Conservation (phyloP, 2,797 vertebrate species). For the Champsocephalus esox region DNA sequence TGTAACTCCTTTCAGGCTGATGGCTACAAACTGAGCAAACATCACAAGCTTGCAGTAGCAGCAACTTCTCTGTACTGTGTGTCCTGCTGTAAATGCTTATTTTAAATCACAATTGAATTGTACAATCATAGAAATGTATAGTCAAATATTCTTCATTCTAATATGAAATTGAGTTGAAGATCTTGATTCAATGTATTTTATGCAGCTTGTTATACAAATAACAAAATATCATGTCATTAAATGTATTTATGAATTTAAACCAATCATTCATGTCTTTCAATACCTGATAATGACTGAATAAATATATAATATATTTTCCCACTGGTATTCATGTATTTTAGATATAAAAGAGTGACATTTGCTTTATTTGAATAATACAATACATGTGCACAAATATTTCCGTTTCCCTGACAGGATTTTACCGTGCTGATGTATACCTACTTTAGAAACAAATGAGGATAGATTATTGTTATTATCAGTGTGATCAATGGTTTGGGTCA, state of each 20-base stretch:
- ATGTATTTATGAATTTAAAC: conserved; percentile 23
- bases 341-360: conserved; percentile 16
- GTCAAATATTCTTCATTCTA: conserved; percentile 6
- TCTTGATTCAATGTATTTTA: conserved; percentile 18
- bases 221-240: background rate
- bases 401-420: too few species aligned
- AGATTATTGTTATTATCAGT: background rate
- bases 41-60: background rate
- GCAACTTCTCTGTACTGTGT: background rate
- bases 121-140: conserved; percentile 30
- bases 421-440: too few species aligned
- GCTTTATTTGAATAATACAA: background rate
- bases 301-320: conserved; percentile 17
- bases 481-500: background rate
- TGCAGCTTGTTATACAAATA: conserved; percentile 26
- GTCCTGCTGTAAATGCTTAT: conserved; percentile 40
- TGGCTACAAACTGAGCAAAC: background rate
- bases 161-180: background rate
- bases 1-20: background rate
- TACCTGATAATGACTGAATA: conserved; percentile 12
- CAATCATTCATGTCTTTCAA: conserved; percentile 14
- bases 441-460: too few species aligned
- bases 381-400: conserved; percentile 3
- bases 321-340: conserved; percentile 22
- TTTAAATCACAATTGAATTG: conserved; percentile 25